Evolutionary conservation across 2,797 vertebrate species (phyloP), one percentile per base, ranked within the genome.

Genomic region (Gallinago nigripennis): DNA sequence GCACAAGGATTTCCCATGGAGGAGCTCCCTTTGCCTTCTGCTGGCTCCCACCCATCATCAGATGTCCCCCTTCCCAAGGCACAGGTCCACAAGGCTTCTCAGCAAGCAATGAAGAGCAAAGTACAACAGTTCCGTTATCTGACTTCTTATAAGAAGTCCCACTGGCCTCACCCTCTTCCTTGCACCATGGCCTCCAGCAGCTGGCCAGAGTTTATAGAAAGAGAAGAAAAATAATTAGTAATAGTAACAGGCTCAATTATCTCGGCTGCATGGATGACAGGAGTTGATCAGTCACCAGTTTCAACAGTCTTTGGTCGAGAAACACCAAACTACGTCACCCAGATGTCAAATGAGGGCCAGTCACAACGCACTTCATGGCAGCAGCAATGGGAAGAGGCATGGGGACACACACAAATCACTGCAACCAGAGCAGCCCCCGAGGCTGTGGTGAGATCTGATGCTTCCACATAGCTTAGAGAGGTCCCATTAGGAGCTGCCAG

Each of bases 221-320:
- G 83, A 95, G 7, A 56, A 64, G n/a, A 51, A 88, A 88, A 86
- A 31, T 4, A 4, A 0, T 30, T 23, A 69, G 11, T 27, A 77
- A 57, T 53, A 80, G 95, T 87, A 97, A 95, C 63, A 95, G 70
- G 75, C 61, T 94, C 86, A 63, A 91, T 92, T 79, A 77, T 70
- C 73, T 93, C 46, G 58, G 73, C 27, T 46, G 66, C 61, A 90
- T 3, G 35, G 68, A 93, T 92, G 95, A 97, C 69, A 90, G 82
- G 45, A 88, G 45, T 75, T 95, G 96, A 96, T 94, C 90, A 16
- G 15, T 83, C 35, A 39, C 80, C 88, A 96, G 96, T 95, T 95
- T 96, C 91, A 87, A 83, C 31, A 89, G 91, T 41, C 95, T 87
- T 76, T 88, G 89, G 94, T 93, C 21, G 21, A 90, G 88, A 95